Evolutionary conservation across 2,797 vertebrate genomes (phyloP).

Genomic region (Alosa sapidissima): DNA sequence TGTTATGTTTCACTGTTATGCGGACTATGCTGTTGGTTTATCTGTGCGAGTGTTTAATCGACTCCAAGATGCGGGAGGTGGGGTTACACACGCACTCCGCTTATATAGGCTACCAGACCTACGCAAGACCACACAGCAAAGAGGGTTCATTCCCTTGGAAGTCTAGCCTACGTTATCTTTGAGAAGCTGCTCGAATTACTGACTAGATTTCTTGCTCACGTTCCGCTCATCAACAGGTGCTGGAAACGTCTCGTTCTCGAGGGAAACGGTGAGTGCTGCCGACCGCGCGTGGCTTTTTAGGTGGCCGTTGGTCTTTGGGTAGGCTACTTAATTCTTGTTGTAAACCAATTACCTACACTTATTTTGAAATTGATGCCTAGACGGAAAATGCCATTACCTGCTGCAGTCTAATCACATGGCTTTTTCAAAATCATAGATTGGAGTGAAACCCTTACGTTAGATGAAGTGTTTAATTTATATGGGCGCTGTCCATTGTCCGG

Average conservation of each 20-base stretch:
- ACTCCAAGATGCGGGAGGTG: neutral
- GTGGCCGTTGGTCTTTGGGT: neutral
- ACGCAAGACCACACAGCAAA: neutral
- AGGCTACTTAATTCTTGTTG: neutral
- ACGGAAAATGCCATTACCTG: neutral
- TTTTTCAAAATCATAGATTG: neutral
- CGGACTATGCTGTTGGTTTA: neutral
- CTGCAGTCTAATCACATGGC: neutral
- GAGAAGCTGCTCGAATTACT: neutral
- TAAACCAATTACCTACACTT: neutral
- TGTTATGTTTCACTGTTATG: neutral
- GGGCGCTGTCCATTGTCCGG: slow-evolving; percentile 1
- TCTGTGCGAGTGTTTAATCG: neutral
- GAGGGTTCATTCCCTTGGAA: neutral
- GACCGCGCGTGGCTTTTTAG: neutral
- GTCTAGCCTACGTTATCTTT: neutral
- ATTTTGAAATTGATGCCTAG: neutral
- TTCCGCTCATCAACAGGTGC: neutral
- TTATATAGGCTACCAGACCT: neutral
- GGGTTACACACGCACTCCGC: neutral
- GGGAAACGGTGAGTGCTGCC: neutral
- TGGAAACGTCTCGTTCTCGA: neutral
- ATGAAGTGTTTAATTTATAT: neutral
- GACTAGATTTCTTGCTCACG: neutral
- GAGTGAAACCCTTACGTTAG: neutral